phyloP scores from a whole-genome alignment of 2,797 vertebrate genomes.

The Halcyon badia region DNA sequence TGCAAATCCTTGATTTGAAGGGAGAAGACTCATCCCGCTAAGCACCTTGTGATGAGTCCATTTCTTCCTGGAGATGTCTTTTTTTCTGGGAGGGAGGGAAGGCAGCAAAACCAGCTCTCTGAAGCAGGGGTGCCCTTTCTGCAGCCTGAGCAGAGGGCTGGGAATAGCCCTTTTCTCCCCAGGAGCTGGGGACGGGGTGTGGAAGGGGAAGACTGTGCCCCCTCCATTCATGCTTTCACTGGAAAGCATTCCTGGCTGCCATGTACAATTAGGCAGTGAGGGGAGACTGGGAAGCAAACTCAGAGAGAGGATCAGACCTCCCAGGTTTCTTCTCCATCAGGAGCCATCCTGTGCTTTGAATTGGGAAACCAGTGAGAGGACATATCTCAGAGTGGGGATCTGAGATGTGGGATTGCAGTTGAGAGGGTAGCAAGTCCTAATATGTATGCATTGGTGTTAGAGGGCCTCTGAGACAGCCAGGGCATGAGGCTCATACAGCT shows the following conservation, averaged over 20 bases:
- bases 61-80: conserved; percentile 18
- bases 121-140: background rate
- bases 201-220: background rate
- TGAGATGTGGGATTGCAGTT: background rate
- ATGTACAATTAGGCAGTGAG: background rate
- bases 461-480: background rate
- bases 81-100: background rate
- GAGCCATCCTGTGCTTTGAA: background rate
- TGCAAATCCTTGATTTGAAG: conserved; percentile 58
- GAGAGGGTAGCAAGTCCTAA: background rate
- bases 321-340: background rate
- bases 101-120: background rate
- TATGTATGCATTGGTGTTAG: background rate
- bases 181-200: fast-evolving
- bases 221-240: background rate
- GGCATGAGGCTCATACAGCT: fast-evolving
- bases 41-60: conserved; percentile 61
- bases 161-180: background rate
- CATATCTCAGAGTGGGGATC: background rate
- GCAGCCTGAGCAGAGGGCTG: background rate
- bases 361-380: background rate
- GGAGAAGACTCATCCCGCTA: conserved; percentile 6
- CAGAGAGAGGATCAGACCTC: background rate
- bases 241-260: background rate
- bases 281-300: background rate